Conservation (phyloP, 2,888 invertebrate species). For the Pocota personata region DNA sequence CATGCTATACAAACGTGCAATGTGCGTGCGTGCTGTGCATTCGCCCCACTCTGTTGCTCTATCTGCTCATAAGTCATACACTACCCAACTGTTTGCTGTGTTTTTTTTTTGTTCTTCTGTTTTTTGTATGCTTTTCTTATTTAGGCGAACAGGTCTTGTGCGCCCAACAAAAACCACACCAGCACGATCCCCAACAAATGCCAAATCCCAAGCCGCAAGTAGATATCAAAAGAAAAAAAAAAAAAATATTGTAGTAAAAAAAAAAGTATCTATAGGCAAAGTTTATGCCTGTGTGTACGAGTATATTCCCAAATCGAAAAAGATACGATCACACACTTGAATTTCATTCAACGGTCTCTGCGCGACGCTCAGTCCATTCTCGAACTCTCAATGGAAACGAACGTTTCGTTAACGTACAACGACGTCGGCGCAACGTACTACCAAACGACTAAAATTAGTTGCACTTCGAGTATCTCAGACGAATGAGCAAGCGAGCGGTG, state of each 20-base stretch:
- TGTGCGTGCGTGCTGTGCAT: conserved; percentile 38
- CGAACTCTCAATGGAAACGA: conserved; percentile 73
- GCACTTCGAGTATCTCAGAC: conserved; percentile 72
- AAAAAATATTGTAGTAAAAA: conserved; percentile 9
- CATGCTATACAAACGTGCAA: conserved; percentile 9
- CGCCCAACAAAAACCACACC: conserved; percentile 18
- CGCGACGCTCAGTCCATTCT: conserved; percentile 66
- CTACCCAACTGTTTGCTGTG: conserved; percentile 48
- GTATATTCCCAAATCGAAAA: background rate
- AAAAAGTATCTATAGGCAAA: conserved; percentile 33
- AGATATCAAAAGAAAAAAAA: conserved; percentile 1
- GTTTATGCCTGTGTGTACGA: conserved; percentile 20
- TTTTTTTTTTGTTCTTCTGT: conserved; percentile 6
- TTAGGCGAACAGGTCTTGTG: conserved; percentile 71
- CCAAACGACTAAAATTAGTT: conserved; percentile 66
- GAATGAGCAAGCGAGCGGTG: conserved; percentile 63
- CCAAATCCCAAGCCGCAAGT: conserved; percentile 10
- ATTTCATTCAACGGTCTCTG: conserved; percentile 65
- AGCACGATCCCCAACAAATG: conserved; percentile 43
- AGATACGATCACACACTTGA: conserved; percentile 40
- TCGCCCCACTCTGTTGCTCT: conserved; percentile 30
- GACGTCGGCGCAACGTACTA: conserved; percentile 63
- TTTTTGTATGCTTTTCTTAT: conserved; percentile 52
- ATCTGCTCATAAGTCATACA: conserved; percentile 66
- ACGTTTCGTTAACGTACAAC: conserved; percentile 67